Conservation (phyloP, 2,888 invertebrate species). For the Drymonia ruficornis region DNA sequence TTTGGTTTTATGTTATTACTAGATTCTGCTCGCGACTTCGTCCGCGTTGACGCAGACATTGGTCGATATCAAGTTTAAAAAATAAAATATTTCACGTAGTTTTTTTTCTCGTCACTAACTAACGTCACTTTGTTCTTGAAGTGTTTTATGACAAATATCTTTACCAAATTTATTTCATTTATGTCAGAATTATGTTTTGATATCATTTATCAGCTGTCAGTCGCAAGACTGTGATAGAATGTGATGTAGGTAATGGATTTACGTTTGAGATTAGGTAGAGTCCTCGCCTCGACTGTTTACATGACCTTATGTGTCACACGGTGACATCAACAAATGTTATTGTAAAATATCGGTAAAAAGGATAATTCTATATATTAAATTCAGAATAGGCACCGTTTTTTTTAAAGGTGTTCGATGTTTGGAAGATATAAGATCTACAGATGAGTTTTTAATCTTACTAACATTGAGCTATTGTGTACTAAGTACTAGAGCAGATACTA, state of each 20-base stretch:
- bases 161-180: background rate
- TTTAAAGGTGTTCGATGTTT: background rate
- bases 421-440: background rate
- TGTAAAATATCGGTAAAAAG: background rate
- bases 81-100: too few relatives aligned
- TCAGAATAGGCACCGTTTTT: background rate
- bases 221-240: background rate
- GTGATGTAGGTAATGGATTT: conserved; percentile 8
- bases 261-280: conserved; percentile 3
- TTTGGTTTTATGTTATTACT: conserved; percentile 7
- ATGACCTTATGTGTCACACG: background rate
- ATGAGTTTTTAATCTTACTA: background rate
- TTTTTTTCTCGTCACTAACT: too few relatives aligned
- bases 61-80: too few relatives aligned
- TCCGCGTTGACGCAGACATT: too few relatives aligned
- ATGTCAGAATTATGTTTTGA: background rate
- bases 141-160: too few relatives aligned
- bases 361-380: too few relatives aligned
- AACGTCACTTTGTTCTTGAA: too few relatives aligned
- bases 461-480: too few relatives aligned
- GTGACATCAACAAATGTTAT: background rate
- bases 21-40: too few relatives aligned
- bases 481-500: too few relatives aligned
- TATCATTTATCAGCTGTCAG: background rate
- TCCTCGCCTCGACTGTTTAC: background rate